Evolutionary conservation across 1,140 invertebrate genomes (phyloP), one percentile per base, ranked within the genome.

Genomic region (Cyclina sinensis): DNA sequence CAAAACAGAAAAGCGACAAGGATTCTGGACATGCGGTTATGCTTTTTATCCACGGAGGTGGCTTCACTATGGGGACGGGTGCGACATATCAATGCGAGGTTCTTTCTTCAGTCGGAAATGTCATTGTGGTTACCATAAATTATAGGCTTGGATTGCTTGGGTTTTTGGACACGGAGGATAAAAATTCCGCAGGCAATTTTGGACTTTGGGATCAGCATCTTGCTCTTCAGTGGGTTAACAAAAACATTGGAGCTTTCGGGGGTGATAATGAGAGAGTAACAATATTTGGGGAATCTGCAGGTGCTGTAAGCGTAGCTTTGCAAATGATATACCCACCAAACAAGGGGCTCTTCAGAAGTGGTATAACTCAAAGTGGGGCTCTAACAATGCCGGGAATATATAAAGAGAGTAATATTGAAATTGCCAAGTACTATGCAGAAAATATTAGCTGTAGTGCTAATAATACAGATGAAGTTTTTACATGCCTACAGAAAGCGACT

Each of bases 161-260:
- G 48, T 94, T 93, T 88, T 73, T 94, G 14, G 65, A 83, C 35
- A 83, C 85, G 18, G 90, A 88, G 0, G 74, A 90, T 48, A 59
- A 79, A 7, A 54, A 62, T 11, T n/a, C 85, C 4, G 93, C 94
- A 18, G 96, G 96, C 24, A 97, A 97, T 90, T 94, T 94, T 89
- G 96, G 96, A 30, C 92, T 97, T 37, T 95, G 98, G 97, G 99
- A 99, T 96, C 98, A 99, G 96, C 97, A 98, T 0, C 90, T 99
- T 93, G 99, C 98, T 0, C 97, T 99, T 86, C 96, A 97, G 88
- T 99, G 98, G 98, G 84, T 94, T 30, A 88, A 92, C 30, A 76
- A 90, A 57, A 93, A 95, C 86, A 93, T 94, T 48, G 87, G 62
- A 57, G 83, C 51, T 32, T 95, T 94, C 83, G 92, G 92, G 12